These are phyloP conservation scores for Lacanobia oleracea DNA, from an alignment of 2,888 invertebrate genomes.

Conservation along the genomic window DNA sequence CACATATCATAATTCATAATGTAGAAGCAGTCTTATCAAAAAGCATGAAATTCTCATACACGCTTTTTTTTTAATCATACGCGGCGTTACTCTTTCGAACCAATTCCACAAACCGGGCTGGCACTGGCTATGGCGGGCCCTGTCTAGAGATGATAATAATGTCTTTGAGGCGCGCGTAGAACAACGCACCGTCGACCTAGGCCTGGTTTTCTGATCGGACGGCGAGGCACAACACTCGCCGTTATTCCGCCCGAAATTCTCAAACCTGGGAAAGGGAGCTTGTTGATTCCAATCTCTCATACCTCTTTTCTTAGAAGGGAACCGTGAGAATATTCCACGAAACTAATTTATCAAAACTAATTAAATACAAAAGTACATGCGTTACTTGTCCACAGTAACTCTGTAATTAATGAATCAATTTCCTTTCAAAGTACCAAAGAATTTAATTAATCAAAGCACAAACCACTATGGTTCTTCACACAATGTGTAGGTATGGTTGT, in stretches of 20 bases:
- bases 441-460: slow-evolving; percentile 31
- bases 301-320: background rate
- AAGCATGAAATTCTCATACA: background rate
- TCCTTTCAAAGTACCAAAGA: slow-evolving; percentile 6
- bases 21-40: background rate
- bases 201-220: too few species aligned
- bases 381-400: slow-evolving; percentile 3
- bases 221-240: too few species aligned
- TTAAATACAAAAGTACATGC: background rate
- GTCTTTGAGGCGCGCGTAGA: too few species aligned
- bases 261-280: background rate
- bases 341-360: slow-evolving; percentile 14
- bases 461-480: slow-evolving; percentile 12
- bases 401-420: slow-evolving; percentile 34
- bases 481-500: slow-evolving; percentile 20
- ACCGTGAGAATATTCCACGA: slow-evolving; percentile 29
- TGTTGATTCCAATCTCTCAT: background rate
- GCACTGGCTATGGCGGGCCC: too few species aligned
- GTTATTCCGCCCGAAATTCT: too few species aligned
- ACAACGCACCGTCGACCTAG: too few species aligned
- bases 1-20: too few species aligned
- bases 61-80: too few species aligned
- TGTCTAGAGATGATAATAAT: too few species aligned
- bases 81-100: too few species aligned
- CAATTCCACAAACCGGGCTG: too few species aligned